Conservation (phyloP, 2,797 vertebrate genomes). For the Luscinia megarhynchos region DNA sequence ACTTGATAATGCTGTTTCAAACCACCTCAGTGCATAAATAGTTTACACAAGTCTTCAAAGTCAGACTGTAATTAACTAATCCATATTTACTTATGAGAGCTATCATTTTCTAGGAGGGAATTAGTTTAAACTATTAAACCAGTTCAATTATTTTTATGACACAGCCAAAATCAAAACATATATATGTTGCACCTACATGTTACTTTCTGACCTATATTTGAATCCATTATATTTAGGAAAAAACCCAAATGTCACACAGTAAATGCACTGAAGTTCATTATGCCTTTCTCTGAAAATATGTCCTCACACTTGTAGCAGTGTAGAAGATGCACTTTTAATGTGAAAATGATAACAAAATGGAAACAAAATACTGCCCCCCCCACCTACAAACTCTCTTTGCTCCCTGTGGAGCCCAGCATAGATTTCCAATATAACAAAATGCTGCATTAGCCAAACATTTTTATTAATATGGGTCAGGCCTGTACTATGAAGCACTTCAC, state of each 20-base stretch:
- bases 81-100: neutral
- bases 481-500: neutral
- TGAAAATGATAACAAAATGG: neutral
- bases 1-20: neutral
- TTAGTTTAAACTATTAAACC: neutral
- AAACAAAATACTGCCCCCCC: neutral
- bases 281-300: neutral
- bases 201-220: neutral
- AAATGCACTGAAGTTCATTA: neutral
- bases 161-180: neutral
- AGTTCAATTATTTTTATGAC: neutral
- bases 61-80: neutral
- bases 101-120: neutral
- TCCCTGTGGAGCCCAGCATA: neutral
- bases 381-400: neutral
- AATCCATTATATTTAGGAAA: neutral
- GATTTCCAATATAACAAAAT: neutral
- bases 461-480: neutral
- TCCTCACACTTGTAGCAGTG: neutral
- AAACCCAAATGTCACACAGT: neutral
- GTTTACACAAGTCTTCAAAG: neutral
- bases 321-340: neutral
- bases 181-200: accelerated
- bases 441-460: neutral
- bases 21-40: neutral